phyloP scores from a whole-genome alignment of 2,797 vertebrate species.

The Distichodus sexfasciatus region DNA sequence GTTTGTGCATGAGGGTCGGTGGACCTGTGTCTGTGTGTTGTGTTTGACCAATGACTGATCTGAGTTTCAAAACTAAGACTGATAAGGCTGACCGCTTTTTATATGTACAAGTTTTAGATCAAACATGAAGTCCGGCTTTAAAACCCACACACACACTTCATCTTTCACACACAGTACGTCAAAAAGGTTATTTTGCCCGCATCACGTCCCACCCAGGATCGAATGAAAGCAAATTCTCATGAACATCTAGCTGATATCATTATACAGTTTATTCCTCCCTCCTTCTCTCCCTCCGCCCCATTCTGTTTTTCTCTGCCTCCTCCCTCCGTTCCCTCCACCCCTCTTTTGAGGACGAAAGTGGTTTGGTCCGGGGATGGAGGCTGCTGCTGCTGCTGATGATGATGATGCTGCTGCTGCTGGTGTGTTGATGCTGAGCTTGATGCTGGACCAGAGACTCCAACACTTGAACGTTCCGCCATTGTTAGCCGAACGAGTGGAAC shows the following conservation, averaged over 20 bases:
- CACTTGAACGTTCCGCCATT: conserved; percentile 32
- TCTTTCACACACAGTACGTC: conserved; percentile 8
- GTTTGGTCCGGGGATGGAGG: conserved; percentile 48
- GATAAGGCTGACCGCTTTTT: conserved; percentile 3
- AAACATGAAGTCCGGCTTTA: background rate
- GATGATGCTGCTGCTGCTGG: conserved; percentile 37
- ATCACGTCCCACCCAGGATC: background rate
- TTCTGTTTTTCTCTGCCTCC: conserved; percentile 10
- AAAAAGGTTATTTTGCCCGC: no score
- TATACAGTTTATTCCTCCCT: background rate
- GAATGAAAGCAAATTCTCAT: background rate
- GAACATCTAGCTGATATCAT: background rate
- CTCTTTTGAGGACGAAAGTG: conserved; percentile 39
- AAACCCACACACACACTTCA: background rate
- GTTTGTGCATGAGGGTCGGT: background rate
- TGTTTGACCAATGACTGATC: conserved; percentile 10
- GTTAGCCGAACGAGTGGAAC: conserved; percentile 14
- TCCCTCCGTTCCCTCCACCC: conserved; percentile 30
- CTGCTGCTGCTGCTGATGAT: conserved; percentile 48
- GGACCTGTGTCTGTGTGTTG: background rate
- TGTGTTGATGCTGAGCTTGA: conserved; percentile 40
- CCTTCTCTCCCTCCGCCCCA: background rate
- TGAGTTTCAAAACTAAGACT: conserved; percentile 17
- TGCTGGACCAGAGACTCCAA: conserved; percentile 36
- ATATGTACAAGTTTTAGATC: background rate